A percentile compares a stretch with the other conserved stretches of the same genome.
Evolutionary conservation across 2,888 invertebrate species (phyloP).

Genomic region (Himalopsyche anomala): DNA sequence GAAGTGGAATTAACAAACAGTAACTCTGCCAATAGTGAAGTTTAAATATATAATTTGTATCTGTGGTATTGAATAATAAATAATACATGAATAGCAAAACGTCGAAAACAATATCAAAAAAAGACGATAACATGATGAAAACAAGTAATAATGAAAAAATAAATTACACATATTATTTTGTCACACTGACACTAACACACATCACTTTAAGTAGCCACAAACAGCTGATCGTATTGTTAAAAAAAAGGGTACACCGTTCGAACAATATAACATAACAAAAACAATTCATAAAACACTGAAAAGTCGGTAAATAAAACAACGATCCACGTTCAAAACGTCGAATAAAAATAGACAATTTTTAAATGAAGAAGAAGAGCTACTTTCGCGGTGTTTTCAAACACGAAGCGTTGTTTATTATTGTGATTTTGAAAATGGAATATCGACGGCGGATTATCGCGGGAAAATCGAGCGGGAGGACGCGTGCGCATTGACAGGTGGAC

Average conservation of each 20-base stretch:
- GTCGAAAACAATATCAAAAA: not conserved
- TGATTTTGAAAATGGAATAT: constrained; percentile 45
- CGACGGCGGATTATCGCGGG: not conserved
- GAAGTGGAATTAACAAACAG: no score
- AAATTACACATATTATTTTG: not conserved
- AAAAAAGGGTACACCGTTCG: no score
- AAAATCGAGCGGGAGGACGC: constrained; percentile 45
- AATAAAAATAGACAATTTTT: constrained; percentile 37
- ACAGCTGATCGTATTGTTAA: constrained; percentile 1
- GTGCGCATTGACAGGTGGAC: constrained; percentile 58
- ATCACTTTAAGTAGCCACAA: not conserved
- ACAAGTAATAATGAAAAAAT: not conserved
- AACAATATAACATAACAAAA: not conserved
- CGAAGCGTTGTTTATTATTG: constrained; percentile 3
- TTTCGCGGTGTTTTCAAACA: constrained; percentile 11
- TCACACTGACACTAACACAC: not conserved
- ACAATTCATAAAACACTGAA: not conserved
- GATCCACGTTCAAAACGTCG: not conserved
- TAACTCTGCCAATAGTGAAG: not conserved
- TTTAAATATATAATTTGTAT: not conserved
- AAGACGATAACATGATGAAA: not conserved
- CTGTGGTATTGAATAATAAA: not conserved
- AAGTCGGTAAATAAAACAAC: not conserved
- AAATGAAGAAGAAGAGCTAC: constrained; percentile 32
- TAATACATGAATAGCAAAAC: not conserved